Evolutionary conservation across 2,113 vertebrate genomes (phyloP).

Genomic region (Notothenia rossii): DNA sequence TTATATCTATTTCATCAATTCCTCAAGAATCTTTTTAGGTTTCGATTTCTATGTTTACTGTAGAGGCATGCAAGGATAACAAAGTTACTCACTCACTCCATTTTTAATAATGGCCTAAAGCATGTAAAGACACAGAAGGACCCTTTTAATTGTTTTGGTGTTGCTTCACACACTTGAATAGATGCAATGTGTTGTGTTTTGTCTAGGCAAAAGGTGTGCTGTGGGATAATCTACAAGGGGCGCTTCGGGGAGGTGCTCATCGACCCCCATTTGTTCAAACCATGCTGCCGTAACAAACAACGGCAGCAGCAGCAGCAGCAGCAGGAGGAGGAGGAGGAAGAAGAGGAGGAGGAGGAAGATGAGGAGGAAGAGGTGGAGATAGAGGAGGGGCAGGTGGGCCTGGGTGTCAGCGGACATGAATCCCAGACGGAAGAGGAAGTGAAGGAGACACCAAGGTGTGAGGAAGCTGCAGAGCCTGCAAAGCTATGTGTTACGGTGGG

Average conservation of each 20-base stretch:
- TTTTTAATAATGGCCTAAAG: neutral
- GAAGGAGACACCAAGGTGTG: constrained; percentile 56
- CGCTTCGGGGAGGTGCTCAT: constrained; percentile 98
- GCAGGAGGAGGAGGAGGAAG: constrained; percentile 61
- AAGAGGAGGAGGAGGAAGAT: constrained; percentile 59
- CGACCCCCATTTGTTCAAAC: constrained; percentile 97
- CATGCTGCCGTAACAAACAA: constrained; percentile 94
- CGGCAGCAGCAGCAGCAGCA: constrained; percentile 54
- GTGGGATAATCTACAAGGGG: constrained; percentile 98
- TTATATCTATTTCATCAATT: no score
- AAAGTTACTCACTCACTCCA: neutral
- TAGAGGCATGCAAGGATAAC: no score
- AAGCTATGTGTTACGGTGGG: constrained; percentile 59
- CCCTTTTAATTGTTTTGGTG: neutral
- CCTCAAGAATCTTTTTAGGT: no score
- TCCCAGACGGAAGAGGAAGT: constrained; percentile 71
- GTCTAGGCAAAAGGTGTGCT: constrained; percentile 95
- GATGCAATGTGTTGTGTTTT: neutral
- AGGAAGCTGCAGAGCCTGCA: constrained; percentile 49
- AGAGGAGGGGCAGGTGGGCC: constrained; percentile 69
- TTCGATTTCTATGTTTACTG: no score
- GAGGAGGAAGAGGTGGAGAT: constrained; percentile 70
- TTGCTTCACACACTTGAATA: neutral
- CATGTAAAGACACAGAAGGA: neutral
- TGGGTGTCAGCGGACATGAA: constrained; percentile 50